Base-by-base conservation (phyloP, 1,140 invertebrate species). In the Trissolcus basalis region DNA sequence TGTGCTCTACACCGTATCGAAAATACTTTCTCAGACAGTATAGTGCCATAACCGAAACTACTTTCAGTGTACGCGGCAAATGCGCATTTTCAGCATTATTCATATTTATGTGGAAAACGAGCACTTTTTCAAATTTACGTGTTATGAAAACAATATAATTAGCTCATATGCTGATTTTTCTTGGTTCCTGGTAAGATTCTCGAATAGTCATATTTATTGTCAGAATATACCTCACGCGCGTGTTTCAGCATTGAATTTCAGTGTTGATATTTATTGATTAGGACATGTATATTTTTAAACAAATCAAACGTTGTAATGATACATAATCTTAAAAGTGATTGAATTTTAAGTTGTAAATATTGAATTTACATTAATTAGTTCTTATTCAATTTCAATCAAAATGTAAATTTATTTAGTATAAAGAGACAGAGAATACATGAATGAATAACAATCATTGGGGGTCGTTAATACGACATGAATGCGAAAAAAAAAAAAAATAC, bases 181-280 rank as follows among this genome's bases (percentile, higher is more conserved):
- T 60, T 54, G 41, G 55, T 69, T 69, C 55, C 65, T 69, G 55
- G 19, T 51, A 59, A 59, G 43, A 60, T 32, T 19, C 16, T 69
- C 59, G 35, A n/a, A 58, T 53, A 68, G 47, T 59, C 55, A 53
- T 53, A 59, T 59, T 69, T 60, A 60, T 60, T 68, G 35, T 54
- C 64, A 43, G 47, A 48, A 51, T 48, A 58, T 45, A 68, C 36
- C 45, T 56, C 53, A 56, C 45, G 19, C 27, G 27, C 19, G 19
- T 27, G 2, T 27, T 27, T 27, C 19, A 6, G 6, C 19, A 27
- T 27, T 27, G 19, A 27, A 27, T 27, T 27, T 27, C 19, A 6
- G 19, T 50, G 27, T 50, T 64, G 49, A 64, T 54, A 54, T 64
- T 64, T 13, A 48, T 13, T n/a, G 36, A 49, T 47, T 41, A 14